phyloP scores from a whole-genome alignment of 2,888 invertebrate species.

The Petrophora chlorosata region DNA sequence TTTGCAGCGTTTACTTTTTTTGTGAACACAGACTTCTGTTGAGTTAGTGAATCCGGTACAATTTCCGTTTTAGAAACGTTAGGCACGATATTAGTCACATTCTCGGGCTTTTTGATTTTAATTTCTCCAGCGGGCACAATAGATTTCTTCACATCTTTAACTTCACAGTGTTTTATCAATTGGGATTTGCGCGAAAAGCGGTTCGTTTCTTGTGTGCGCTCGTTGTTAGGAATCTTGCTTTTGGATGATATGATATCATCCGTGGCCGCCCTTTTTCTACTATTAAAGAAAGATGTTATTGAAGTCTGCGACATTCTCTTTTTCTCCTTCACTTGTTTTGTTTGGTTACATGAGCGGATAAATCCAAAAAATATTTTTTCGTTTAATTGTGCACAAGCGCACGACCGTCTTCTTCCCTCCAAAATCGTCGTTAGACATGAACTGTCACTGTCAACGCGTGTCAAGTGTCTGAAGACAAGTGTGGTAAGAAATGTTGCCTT shows the following conservation, averaged over 20 bases:
- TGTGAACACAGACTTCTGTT: slow-evolving; percentile 48
- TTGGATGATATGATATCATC: slow-evolving; percentile 85
- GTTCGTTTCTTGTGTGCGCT: slow-evolving; percentile 51
- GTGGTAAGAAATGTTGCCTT: too few species aligned
- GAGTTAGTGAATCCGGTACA: slow-evolving; percentile 15
- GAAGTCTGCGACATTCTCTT: slow-evolving; percentile 89
- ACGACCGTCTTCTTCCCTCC: slow-evolving; percentile 53
- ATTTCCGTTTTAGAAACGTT: slow-evolving; percentile 15
- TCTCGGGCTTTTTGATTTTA: slow-evolving; percentile 24
- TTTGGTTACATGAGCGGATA: too few species aligned
- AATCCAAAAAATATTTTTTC: too few species aligned
- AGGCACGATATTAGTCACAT: slow-evolving; percentile 10
- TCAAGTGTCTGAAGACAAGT: too few species aligned
- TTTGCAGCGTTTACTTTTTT: slow-evolving; percentile 66
- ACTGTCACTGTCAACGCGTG: neutral
- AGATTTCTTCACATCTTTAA: slow-evolving; percentile 20
- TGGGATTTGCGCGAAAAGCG: slow-evolving; percentile 44
- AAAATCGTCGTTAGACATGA: slow-evolving; percentile 31
- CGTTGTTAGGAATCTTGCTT: slow-evolving; percentile 75
- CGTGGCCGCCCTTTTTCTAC: slow-evolving; percentile 88
- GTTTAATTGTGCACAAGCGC: neutral
- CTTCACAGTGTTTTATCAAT: slow-evolving; percentile 40
- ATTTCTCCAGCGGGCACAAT: neutral
- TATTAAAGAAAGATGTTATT: slow-evolving; percentile 89
- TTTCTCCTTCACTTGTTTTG: neutral